Evolutionary conservation across 2,113 vertebrate genomes (phyloP), one percentile per base, ranked within the genome.

Genomic region (Tetrax tetrax): DNA sequence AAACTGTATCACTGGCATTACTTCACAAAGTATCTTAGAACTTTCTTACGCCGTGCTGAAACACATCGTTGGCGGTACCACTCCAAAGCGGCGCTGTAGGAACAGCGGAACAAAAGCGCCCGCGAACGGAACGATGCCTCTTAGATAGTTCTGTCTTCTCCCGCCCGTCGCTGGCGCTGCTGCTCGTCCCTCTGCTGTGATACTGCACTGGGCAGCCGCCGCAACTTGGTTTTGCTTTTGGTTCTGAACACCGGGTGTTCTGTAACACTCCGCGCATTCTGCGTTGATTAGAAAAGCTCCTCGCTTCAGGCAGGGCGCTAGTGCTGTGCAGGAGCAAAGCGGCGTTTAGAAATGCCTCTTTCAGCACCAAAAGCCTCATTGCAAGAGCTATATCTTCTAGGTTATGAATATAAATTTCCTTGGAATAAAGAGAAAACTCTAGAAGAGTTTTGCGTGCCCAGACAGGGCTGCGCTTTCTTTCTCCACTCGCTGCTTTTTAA

Each of bases 1-100:
- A 60, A 98, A 97, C 61, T 98, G 95, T 60, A 99, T 99, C 97
- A 99, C 99, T 35, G 98, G 98, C 77, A 99, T 99, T 23, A 98
- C 98, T 15, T 65, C 43, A 6, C 98, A 96, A n/a, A 99, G 98
- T 54, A 99, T 99, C 95, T 86, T 78, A 7, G 98, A 99, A 15
- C 98, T 99, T 29, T 97, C 98, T 84, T 97, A 98, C 0, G 98
- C 98, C 4, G 98, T 98, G 29, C 60, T 99, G 82, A 98, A 61
- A 71, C 97, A 98, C 76, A 87, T 99, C 15, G 47, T 98, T 18
- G 95, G 97, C 82, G 91, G 76, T 31, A 60, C 22, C 65, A 95
- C 86, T 31, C 72, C 96, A 0, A 3, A 35, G 65, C 83, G 90
- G 74, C 66, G 2, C 65, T 9, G 1, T 0, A 29, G 70, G 13